Evolutionary conservation across 1,140 invertebrate genomes (phyloP), one percentile per base, ranked within the genome.

Genomic region (Diuraphis noxia): DNA sequence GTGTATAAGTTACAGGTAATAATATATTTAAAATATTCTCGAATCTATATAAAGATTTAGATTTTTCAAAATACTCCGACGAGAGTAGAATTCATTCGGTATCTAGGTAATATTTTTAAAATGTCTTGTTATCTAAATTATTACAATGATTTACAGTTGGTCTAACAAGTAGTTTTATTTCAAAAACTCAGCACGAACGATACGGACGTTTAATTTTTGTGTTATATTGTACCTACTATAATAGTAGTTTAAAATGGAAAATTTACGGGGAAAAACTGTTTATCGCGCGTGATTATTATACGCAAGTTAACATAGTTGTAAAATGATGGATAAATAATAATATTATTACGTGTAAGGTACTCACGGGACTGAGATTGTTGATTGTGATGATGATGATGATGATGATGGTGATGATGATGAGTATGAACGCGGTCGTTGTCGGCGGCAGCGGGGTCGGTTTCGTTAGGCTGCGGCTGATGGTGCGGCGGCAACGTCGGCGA

Each of bases 321-420:
- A n/a, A 56, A 63, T 63, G n/a, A 63, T 63, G 23, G 23, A 21
- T 49, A 7, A 49, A 63, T n/a, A 9, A 56, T 7, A 30, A 52
- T 52, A 52, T 52, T 10, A 56, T 56, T 30, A 9, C n/a, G n/a
- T 2, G 30, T 10, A 1, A 9, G 5, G 13, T 40, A 91, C 88
- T 91, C 72, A 91, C 88, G 43, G 23, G 88, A 82, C 43, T 81
- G 88, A 21, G 40, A n/a, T 46, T 41, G 88, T 46, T 89, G 52
- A 43, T 46, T 72, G n/a, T 63, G 56, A 63, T 63, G 30, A 13
- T 63, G 56, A n/a, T 56, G 25, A 49, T 49, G 46, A 21, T 49
- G 46, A 30, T 56, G 52, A 10, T 63, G 23, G 3, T 63, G 49
- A 8, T 52, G 56, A 63, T 72, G 56, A n/a, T 72, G 56, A n/a